phyloP scores from a whole-genome alignment of 2,888 invertebrate species.

The Calameuta filiformis region DNA sequence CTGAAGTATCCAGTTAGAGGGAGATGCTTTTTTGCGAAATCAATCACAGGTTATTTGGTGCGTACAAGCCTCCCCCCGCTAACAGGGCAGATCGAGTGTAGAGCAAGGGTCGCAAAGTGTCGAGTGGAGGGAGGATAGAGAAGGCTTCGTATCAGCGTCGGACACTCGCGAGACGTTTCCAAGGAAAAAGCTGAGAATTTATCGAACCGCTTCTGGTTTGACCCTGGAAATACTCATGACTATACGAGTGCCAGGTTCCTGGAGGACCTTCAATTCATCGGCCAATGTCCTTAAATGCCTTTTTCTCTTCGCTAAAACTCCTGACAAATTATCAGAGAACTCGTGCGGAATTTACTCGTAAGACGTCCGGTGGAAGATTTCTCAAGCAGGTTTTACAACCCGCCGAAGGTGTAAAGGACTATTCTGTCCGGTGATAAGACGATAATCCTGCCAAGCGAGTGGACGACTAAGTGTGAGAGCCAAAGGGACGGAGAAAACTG shows the following conservation, averaged over 20 bases:
- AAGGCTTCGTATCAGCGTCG: constrained; percentile 50
- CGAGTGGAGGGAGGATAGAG: constrained; percentile 22
- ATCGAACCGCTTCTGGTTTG: constrained; percentile 19
- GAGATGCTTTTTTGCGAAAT: constrained; percentile 50
- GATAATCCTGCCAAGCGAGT: not conserved
- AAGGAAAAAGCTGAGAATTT: constrained; percentile 30
- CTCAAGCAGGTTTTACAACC: not conserved
- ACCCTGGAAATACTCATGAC: constrained; percentile 24
- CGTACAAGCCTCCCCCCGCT: constrained; percentile 39
- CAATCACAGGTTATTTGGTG: constrained; percentile 59
- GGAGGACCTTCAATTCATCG: not conserved
- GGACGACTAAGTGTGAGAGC: not conserved
- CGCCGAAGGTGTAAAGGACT: not conserved
- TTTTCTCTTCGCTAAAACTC: not conserved
- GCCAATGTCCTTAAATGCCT: not conserved
- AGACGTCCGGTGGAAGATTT: not conserved
- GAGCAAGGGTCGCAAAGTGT: constrained; percentile 12
- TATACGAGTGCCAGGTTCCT: not conserved
- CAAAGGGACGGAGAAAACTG: not conserved
- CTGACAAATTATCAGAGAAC: not conserved
- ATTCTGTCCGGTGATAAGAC: not conserved
- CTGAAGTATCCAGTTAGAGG: constrained; percentile 17
- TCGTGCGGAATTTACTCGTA: not conserved
- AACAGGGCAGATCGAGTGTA: constrained; percentile 6
- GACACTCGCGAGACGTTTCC: constrained; percentile 47